Percentiles rank a stretch among this genome's conserved stretches.
phyloP scores from a whole-genome alignment of 2,888 invertebrate genomes.

The Alloscopus bannaensis region DNA sequence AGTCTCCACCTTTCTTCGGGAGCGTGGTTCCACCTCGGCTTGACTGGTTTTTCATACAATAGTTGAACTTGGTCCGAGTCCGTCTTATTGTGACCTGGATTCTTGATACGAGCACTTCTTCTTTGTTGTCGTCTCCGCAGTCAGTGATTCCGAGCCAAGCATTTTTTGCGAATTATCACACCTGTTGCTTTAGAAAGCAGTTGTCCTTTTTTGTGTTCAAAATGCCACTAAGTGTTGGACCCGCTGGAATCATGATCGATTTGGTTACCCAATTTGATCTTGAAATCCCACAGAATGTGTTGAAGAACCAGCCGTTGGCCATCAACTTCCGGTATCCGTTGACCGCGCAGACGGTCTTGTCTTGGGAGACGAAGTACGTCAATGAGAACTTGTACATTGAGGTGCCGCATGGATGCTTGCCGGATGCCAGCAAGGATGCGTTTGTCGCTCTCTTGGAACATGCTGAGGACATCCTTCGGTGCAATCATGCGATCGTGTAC shows the following conservation, averaged over 20 bases:
- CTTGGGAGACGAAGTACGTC: constrained; percentile 90
- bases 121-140: no score
- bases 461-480: constrained; percentile 93
- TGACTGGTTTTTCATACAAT: no score
- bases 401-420: constrained; percentile 88
- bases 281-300: constrained; percentile 62
- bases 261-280: no score
- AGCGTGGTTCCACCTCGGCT: no score
- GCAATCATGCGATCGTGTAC: constrained; percentile 87
- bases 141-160: no score
- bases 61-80: no score
- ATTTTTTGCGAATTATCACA: no score
- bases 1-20: no score
- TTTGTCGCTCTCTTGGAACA: constrained; percentile 96
- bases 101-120: no score
- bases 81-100: no score
- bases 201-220: no score
- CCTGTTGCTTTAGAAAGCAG: no score
- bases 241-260: constrained; percentile 77
- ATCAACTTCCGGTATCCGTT: constrained; percentile 87
- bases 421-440: constrained; percentile 95
- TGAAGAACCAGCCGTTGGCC: constrained; percentile 81
- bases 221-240: neutral
- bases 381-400: constrained; percentile 91
- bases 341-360: constrained; percentile 85